A percentile compares a stretch with the other conserved stretches of the same genome.
phyloP scores from a whole-genome alignment of 1,140 invertebrate genomes.

The Uloborus diversus region DNA sequence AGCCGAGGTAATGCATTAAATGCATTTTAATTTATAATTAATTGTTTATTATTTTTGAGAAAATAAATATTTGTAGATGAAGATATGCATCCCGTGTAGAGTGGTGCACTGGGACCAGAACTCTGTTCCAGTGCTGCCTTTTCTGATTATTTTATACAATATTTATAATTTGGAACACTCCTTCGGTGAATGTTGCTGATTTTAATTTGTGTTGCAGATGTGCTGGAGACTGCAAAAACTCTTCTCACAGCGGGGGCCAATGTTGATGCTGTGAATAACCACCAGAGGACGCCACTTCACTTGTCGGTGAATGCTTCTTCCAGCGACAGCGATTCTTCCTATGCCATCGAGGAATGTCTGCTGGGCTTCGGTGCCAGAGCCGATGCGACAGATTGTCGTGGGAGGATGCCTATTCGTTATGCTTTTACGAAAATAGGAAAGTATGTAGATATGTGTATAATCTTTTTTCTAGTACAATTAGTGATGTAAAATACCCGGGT shows the following conservation, averaged over 20 bases:
- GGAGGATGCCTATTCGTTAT: slow-evolving; percentile 67
- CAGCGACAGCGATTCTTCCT: slow-evolving; percentile 63
- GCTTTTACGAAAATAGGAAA: slow-evolving; percentile 65
- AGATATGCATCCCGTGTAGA: too few species aligned
- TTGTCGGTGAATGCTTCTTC: slow-evolving; percentile 64
- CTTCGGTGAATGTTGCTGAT: too few species aligned
- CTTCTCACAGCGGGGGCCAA: slow-evolving; percentile 61
- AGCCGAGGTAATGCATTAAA: too few species aligned
- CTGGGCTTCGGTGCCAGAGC: slow-evolving; percentile 61
- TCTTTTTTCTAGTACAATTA: too few species aligned
- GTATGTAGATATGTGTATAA: slow-evolving; percentile 19
- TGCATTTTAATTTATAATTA: too few species aligned
- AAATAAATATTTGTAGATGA: too few species aligned
- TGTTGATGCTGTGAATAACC: slow-evolving; percentile 62
- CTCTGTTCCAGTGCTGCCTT: too few species aligned
- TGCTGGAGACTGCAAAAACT: slow-evolving; percentile 57
- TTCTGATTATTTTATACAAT: too few species aligned
- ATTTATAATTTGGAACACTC: too few species aligned
- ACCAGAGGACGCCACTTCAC: slow-evolving; percentile 65
- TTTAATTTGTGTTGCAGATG: slow-evolving; percentile 30
- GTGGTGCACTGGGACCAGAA: too few species aligned
- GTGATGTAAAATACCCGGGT: too few species aligned
- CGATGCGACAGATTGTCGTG: slow-evolving; percentile 58
- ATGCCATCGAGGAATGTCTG: slow-evolving; percentile 62
- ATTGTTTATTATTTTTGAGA: too few species aligned